Evolutionary conservation across 2,797 vertebrate genomes (phyloP).

Genomic region (Ibycter americanus): DNA sequence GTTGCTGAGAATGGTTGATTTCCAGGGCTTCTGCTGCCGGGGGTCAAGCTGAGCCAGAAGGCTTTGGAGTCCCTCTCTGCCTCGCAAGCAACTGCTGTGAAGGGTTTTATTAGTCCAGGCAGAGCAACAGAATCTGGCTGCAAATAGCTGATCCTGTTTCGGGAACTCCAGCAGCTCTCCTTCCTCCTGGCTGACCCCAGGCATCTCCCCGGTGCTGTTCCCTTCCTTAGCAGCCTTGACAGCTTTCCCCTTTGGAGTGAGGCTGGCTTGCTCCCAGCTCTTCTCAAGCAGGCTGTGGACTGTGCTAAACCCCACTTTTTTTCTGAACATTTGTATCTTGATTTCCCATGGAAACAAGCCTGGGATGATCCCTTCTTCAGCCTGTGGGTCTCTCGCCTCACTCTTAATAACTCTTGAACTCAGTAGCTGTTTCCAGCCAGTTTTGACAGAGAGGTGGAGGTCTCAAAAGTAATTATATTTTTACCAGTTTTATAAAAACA

Average conservation of each 20-base stretch:
- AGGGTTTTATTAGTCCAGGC: background rate
- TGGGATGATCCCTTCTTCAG: background rate
- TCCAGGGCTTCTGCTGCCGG: background rate
- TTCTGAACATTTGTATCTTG: background rate
- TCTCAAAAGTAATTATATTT: constrained; percentile 58
- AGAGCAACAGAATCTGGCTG: background rate
- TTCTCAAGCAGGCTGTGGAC: background rate
- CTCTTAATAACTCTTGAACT: constrained; percentile 28
- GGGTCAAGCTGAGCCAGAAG: background rate
- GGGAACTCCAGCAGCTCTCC: background rate
- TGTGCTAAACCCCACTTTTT: background rate
- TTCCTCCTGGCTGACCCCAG: background rate
- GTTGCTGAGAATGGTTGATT: background rate
- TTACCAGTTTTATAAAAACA: constrained; percentile 17
- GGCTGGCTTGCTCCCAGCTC: constrained; percentile 26
- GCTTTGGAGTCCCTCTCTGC: background rate
- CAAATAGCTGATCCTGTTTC: background rate
- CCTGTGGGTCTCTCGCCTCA: background rate
- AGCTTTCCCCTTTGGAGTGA: background rate
- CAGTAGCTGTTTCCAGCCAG: constrained; percentile 5
- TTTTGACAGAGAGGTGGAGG: constrained; percentile 21
- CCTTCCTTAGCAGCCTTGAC: background rate
- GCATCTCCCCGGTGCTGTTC: background rate
- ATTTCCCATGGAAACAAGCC: constrained; percentile 52
- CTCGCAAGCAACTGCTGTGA: background rate